These are phyloP conservation scores for Neoniphon sammara DNA, from an alignment of 2,797 vertebrate genomes.

Conservation along the genomic window DNA sequence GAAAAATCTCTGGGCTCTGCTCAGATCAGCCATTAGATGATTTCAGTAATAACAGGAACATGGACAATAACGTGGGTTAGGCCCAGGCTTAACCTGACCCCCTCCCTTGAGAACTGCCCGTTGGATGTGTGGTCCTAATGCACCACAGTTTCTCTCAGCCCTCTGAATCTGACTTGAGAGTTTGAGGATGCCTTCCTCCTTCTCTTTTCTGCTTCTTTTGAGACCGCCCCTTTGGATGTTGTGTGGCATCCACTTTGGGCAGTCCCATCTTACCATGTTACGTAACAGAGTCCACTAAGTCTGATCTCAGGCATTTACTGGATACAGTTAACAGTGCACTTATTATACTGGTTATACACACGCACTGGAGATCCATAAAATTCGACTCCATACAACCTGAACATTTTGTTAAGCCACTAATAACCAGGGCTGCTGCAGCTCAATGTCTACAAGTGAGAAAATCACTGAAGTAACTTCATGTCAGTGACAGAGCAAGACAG, in stretches of 20 bases:
- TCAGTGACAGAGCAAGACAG: background rate
- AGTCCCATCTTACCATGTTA: background rate
- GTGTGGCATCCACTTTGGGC: background rate
- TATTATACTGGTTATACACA: background rate
- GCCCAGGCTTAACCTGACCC: slow-evolving; percentile 17
- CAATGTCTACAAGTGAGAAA: too few relatives aligned
- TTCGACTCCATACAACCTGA: slow-evolving; percentile 13
- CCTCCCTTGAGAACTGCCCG: slow-evolving; percentile 18
- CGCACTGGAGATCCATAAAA: background rate
- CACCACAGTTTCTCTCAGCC: background rate
- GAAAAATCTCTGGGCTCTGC: slow-evolving; percentile 54
- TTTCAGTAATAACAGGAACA: slow-evolving; percentile 61
- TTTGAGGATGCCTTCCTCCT: background rate
- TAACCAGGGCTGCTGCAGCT: background rate
- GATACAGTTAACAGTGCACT: slow-evolving; percentile 12
- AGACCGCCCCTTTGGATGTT: background rate
- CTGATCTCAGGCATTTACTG: background rate
- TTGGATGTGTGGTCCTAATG: slow-evolving; percentile 5
- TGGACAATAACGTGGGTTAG: slow-evolving; percentile 49
- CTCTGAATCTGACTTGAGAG: background rate
- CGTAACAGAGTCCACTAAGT: background rate
- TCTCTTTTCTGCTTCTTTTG: background rate
- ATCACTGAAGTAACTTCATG: background rate
- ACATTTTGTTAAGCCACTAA: slow-evolving; percentile 5
- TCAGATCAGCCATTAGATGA: slow-evolving; percentile 52